Evolutionary conservation across 2,888 invertebrate genomes (phyloP).

Genomic region (Colletes collaris): DNA sequence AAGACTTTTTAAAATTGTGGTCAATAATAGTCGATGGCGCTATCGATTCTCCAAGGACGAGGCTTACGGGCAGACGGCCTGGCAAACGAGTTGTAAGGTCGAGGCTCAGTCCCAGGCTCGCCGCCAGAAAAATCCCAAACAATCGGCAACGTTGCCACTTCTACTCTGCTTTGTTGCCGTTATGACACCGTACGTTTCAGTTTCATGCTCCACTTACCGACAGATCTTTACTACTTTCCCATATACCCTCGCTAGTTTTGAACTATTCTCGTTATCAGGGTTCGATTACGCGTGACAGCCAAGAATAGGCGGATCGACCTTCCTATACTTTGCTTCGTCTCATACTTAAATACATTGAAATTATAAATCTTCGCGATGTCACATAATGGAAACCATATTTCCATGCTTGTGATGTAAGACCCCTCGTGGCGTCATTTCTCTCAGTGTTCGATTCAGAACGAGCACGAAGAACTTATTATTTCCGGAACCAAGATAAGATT

Average conservation of each 20-base stretch:
- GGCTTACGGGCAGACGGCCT: constrained; percentile 53
- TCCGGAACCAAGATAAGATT: constrained; percentile 52
- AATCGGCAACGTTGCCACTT: constrained; percentile 78
- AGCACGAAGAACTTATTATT: constrained; percentile 1
- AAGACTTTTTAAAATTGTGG: constrained; percentile 49
- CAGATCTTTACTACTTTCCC: constrained; percentile 66
- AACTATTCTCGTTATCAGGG: constrained; percentile 20
- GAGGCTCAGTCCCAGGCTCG: constrained; percentile 62
- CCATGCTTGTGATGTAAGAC: constrained; percentile 27
- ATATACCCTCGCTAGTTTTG: constrained; percentile 34
- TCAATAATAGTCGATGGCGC: constrained; percentile 63
- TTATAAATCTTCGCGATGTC: not conserved
- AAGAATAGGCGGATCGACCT: constrained; percentile 1
- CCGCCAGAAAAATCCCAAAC: constrained; percentile 78
- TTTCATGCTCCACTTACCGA: constrained; percentile 78
- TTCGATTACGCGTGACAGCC: constrained; percentile 13
- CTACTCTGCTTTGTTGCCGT: constrained; percentile 63
- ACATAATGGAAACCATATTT: not conserved
- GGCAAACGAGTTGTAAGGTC: constrained; percentile 66
- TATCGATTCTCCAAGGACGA: constrained; percentile 68
- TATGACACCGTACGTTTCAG: constrained; percentile 74
- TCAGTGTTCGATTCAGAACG: constrained; percentile 17
- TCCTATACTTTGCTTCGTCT: constrained; percentile 21
- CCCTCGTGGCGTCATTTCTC: constrained; percentile 16
- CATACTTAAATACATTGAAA: constrained; percentile 12